Base-by-base conservation (phyloP, 2,797 vertebrate genomes). In the Myripristis murdjan region DNA sequence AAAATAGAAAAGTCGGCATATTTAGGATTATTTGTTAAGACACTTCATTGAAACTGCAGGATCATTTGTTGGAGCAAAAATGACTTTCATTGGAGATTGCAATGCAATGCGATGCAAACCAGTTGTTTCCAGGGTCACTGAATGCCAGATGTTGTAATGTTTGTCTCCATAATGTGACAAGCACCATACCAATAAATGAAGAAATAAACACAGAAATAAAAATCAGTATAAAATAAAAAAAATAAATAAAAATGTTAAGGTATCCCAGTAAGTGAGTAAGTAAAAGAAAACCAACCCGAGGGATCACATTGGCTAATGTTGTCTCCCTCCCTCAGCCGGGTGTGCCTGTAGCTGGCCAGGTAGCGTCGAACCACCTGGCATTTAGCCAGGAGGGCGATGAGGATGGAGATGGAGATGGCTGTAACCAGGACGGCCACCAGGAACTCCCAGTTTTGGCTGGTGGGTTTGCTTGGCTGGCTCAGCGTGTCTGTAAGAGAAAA, bases 331-430 rank as follows among this genome's bases (percentile, higher is more conserved):
- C 90, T 92, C 82, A 99, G 93, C 0, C 94, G 94, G 0, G 89
- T 97, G 92, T 99, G 98, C 31, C 91, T 95, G 92, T 98, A 99
- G 92, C 97, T 98, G 85, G 94, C 84, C 0, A 95, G 89, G 87
- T 98, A 97, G 41, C 87, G 94, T 31, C 90, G 95, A 51, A 97
- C 63, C 63, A 98, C 84, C 77, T 97, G 97, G 85, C 94, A 98
- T 84, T 97, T 99, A 67, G 95, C 97, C 81, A 87, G 88, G 4
- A 98, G 22, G 0, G 95, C 92, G 0, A 98, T 94, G 73, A 97
- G 63, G 47, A 96, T 66, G 22, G 97, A 97, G 79, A 98, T 15
- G 8, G 74, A 74, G 35, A 97, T 84, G 0, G 96, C 96, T 9
- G 87, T 69, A 41, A 89, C 88, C 69, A 99, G 28, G 39, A 97